Evolutionary conservation across 2,888 invertebrate genomes (phyloP).

Genomic region (Patella depressa): DNA sequence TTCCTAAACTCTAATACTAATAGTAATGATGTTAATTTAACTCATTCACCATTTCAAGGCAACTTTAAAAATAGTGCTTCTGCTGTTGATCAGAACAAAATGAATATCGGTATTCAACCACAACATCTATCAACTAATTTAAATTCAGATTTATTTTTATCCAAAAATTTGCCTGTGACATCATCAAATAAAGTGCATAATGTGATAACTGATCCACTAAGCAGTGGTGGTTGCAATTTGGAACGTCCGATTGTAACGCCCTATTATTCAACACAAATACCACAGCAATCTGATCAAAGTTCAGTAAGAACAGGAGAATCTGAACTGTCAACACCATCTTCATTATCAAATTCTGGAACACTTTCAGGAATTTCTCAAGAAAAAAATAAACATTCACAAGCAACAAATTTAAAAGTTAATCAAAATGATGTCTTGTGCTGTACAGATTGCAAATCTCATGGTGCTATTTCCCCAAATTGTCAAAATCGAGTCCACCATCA

Average conservation of each 20-base stretch:
- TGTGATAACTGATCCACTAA: not conserved
- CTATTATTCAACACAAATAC: not conserved
- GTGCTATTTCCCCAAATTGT: constrained; percentile 45
- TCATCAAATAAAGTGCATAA: not conserved
- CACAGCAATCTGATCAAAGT: not conserved
- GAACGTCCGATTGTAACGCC: not conserved
- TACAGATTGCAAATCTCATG: constrained; percentile 40
- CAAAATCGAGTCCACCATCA: constrained; percentile 25
- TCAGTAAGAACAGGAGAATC: not conserved
- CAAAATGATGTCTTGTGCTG: constrained; percentile 32
- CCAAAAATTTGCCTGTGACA: not conserved
- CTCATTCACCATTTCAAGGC: too few species aligned
- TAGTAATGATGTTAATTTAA: constrained; percentile 9
- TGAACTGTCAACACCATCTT: not conserved
- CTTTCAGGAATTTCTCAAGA: not conserved
- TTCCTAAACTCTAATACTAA: constrained; percentile 11
- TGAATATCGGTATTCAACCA: constrained; percentile 8
- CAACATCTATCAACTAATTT: not conserved
- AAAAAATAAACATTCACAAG: too few species aligned
- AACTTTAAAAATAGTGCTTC: constrained; percentile 11
- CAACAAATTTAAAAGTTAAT: not conserved
- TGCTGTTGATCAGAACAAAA: constrained; percentile 16
- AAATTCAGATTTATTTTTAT: not conserved
- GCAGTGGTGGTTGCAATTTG: not conserved
- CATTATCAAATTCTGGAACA: not conserved